phyloP scores from a whole-genome alignment of 2,888 invertebrate species.

The Cantharis rustica region DNA sequence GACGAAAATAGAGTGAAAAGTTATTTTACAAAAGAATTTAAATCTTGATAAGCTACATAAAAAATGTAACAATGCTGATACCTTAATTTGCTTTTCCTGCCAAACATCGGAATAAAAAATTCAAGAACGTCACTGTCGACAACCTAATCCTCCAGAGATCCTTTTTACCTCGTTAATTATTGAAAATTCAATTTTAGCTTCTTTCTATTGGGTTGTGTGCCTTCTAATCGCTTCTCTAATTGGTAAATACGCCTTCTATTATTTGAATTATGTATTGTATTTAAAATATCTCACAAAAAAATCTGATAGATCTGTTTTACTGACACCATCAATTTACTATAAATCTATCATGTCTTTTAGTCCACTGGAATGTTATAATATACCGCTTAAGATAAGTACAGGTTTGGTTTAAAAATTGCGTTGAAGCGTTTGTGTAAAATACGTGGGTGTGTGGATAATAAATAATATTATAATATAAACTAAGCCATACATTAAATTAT shows the following conservation, averaged over 20 bases:
- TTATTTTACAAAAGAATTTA: neutral
- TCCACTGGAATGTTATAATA: constrained; percentile 6
- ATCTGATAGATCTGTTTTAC: constrained; percentile 4
- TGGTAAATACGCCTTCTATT: neutral
- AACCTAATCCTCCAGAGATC: neutral
- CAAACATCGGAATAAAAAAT: neutral
- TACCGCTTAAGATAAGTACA: constrained; percentile 18
- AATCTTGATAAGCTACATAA: neutral
- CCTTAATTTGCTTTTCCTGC: neutral
- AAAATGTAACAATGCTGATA: neutral
- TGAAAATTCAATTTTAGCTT: neutral
- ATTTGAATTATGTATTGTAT: neutral
- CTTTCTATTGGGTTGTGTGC: neutral
- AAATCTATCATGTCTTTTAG: constrained; percentile 8
- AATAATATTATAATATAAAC: constrained; percentile 6
- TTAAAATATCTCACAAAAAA: neutral
- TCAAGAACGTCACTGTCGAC: neutral
- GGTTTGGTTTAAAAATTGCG: constrained; percentile 9
- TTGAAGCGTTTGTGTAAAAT: constrained; percentile 12
- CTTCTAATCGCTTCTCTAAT: neutral
- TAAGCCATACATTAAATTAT: neutral
- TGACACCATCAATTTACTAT: constrained; percentile 13
- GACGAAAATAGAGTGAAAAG: neutral
- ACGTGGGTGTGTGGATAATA: constrained; percentile 13
- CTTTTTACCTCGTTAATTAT: neutral